Base-by-base conservation (phyloP, 1,140 invertebrate genomes). In the Aphaenogaster rudis region DNA sequence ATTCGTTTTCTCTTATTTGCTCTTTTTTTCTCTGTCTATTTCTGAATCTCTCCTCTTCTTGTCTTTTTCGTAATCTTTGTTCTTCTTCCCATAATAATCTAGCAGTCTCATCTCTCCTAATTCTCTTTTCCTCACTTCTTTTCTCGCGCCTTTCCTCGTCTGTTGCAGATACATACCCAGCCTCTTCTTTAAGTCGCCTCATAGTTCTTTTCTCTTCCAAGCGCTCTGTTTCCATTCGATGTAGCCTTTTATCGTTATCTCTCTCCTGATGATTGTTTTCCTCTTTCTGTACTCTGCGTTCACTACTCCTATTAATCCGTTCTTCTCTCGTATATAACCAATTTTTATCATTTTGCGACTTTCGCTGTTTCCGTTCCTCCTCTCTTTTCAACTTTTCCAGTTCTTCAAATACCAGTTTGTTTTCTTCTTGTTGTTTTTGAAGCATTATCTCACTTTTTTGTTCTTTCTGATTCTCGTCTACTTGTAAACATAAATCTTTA, bases 31-130 rank as follows among this genome's bases (percentile, higher is more conserved):
- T 79, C 61, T 67, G 74, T 52, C 86, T 79, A 39, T 61, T 85
- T 5, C 78, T 85, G 0, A 45, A 85, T 3, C 72, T 50, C 33
- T 91, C 89, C n/a, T 81, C 84, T 8, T 93, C 79, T 21, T 63
- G 71, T 67, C 86, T 86, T 63, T 54, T 86, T 39, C 82, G 87
- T 59, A 86, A 48, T 39, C 66, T 84, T 86, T 90, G 59, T 36
- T 92, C 90, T 17, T 91, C 87, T 52, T 90, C 88, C 59, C 88
- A 89, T 21, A 90, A 72, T 9, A 74, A 66, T 69, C 87, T 86
- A 5, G 82, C 87, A 9, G 77, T 57, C 54, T 88, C 88, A 13
- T 92, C 89, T 74, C 87, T 87, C 66, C 90, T 89, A 11, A 63
- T 71, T 76, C 90, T 87, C 57, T 87, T 89, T 61, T 91, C 87